Conservation (phyloP, 2,888 invertebrate genomes). For the Stratiomys singularior region DNA sequence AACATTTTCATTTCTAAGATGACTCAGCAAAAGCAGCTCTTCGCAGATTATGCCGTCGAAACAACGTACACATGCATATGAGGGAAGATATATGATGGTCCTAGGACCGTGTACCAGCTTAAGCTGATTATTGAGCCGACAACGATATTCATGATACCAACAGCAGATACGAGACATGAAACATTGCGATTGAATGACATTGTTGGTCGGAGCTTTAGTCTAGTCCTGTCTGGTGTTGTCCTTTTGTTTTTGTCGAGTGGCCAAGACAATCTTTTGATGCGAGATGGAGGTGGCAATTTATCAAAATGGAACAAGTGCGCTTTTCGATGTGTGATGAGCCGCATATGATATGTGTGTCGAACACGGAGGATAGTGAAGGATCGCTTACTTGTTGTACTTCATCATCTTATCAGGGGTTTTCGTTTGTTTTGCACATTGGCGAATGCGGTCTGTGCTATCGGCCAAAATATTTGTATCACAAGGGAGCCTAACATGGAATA, state of each 20-base stretch:
- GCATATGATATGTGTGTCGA: neutral
- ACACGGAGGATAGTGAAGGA: neutral
- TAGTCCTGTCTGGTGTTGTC: slow-evolving; percentile 4
- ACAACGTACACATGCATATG: neutral
- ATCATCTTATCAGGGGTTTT: slow-evolving; percentile 20
- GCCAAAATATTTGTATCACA: slow-evolving; percentile 25
- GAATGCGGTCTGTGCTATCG: slow-evolving; percentile 1
- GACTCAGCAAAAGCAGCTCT: slow-evolving; percentile 27
- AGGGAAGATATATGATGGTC: too few relatives aligned
- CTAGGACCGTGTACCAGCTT: neutral
- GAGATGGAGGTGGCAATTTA: neutral
- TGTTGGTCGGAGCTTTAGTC: neutral
- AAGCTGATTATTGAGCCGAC: slow-evolving; percentile 21
- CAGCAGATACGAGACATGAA: neutral
- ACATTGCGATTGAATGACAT: neutral
- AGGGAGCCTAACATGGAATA: neutral
- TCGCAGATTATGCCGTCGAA: slow-evolving; percentile 13
- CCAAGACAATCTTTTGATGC: neutral
- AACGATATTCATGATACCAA: neutral
- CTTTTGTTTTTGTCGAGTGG: slow-evolving; percentile 18
- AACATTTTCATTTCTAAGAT: slow-evolving; percentile 38
- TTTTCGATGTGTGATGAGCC: neutral
- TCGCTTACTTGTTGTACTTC: neutral
- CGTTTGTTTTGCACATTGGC: slow-evolving; percentile 4
- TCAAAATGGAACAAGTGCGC: neutral